Conservation (phyloP, 2,113 vertebrate genomes). For the Dipodomys ordii region DNA sequence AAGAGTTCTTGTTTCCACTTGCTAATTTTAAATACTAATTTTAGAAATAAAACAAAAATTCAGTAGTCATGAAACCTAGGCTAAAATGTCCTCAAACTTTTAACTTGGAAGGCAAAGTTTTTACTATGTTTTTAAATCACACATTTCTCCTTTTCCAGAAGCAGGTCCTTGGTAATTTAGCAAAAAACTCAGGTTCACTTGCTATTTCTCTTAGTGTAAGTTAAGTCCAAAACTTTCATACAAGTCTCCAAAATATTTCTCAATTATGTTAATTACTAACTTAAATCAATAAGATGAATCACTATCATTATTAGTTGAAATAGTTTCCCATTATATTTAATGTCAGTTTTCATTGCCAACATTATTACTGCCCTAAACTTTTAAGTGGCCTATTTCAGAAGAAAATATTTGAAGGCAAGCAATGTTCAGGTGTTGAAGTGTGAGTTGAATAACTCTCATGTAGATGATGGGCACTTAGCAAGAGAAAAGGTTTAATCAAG, state of each 20-base stretch:
- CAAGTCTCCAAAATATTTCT: slow-evolving; percentile 39
- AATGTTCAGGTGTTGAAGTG: slow-evolving; percentile 12
- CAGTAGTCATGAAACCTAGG: slow-evolving; percentile 26
- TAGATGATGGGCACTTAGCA: not conserved
- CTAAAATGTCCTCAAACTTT: slow-evolving; percentile 35
- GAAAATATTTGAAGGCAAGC: slow-evolving; percentile 36
- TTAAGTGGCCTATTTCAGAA: not conserved
- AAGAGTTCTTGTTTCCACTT: not conserved
- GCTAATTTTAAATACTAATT: slow-evolving; percentile 50
- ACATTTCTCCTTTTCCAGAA: slow-evolving; percentile 50
- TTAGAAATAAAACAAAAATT: slow-evolving; percentile 61
- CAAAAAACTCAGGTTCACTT: not conserved
- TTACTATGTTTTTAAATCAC: not conserved
- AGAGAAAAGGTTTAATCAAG: not conserved
- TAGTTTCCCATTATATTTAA: not conserved
- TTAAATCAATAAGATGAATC: slow-evolving; percentile 6
- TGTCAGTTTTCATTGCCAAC: not conserved
- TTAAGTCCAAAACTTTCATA: slow-evolving; percentile 13
- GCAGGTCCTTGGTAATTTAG: slow-evolving; percentile 5
- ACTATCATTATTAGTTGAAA: slow-evolving; percentile 30
- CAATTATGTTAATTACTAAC: slow-evolving; percentile 43
- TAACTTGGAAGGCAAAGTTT: slow-evolving; percentile 48
- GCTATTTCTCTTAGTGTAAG: not conserved
- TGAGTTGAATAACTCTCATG: not conserved
- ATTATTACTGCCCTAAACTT: slow-evolving; percentile 8